These are phyloP conservation scores for Acanthosepion esculentum DNA, from an alignment of 2,888 invertebrate genomes.

Conservation along the genomic window DNA sequence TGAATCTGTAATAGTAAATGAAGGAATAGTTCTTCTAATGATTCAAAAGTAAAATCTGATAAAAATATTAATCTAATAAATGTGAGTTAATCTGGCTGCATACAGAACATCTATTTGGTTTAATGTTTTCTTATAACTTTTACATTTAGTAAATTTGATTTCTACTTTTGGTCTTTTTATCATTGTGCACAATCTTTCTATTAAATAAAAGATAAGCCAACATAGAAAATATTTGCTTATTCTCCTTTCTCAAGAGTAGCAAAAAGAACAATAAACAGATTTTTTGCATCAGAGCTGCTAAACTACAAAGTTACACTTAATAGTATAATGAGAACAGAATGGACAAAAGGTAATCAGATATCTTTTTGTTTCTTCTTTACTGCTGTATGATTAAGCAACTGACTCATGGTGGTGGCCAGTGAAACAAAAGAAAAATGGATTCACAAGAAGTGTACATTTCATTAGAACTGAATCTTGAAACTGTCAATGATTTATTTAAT, in stretches of 20 bases:
- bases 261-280: neutral
- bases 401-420: neutral
- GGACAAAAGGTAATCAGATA: neutral
- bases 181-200: neutral
- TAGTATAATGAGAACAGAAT: neutral
- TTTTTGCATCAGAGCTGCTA: neutral
- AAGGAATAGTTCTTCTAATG: neutral
- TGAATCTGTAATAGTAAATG: neutral
- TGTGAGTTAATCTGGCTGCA: too few relatives aligned
- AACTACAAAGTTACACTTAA: neutral
- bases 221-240: neutral
- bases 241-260: neutral
- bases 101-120: too few relatives aligned
- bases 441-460: neutral
- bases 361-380: neutral
- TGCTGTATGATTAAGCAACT: neutral
- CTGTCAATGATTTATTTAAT: neutral
- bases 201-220: neutral
- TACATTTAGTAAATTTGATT: neutral
- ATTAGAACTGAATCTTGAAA: neutral
- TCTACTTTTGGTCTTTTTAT: neutral
- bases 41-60: neutral
- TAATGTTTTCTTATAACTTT: neutral
- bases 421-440: neutral
- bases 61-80: neutral